Evolutionary conservation across 2,113 vertebrate genomes (phyloP).

Genomic region (Chiloscyllium plagiosum): DNA sequence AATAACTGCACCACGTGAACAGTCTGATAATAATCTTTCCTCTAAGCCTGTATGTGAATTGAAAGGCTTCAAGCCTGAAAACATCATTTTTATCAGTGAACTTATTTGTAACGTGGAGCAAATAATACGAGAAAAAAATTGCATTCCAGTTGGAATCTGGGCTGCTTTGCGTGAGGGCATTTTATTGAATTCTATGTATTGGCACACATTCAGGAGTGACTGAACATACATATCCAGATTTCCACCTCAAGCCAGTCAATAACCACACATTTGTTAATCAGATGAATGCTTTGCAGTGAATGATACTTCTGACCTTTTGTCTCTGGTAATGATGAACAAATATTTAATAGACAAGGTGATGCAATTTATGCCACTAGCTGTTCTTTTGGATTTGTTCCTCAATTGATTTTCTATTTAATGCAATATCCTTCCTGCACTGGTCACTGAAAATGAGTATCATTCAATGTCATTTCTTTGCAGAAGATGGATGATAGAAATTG

Average conservation of each 20-base stretch:
- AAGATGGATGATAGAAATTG: slow-evolving; percentile 25
- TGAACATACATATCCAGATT: neutral
- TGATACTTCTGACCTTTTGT: slow-evolving; percentile 29
- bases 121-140: neutral
- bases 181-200: neutral
- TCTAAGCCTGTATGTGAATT: neutral
- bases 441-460: slow-evolving; percentile 3
- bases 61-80: neutral
- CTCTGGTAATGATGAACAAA: neutral
- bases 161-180: neutral
- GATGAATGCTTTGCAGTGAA: neutral
- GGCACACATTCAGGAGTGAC: neutral
- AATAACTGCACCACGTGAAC: neutral
- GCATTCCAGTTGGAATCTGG: neutral
- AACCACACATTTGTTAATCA: neutral
- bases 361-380: slow-evolving; percentile 24
- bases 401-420: slow-evolving; percentile 35
- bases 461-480: slow-evolving; percentile 23
- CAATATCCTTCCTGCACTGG: slow-evolving; percentile 7
- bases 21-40: neutral
- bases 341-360: slow-evolving; percentile 25
- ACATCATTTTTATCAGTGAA: neutral
- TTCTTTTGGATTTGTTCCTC: slow-evolving; percentile 16
- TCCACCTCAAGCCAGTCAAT: neutral
- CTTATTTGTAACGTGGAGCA: neutral